A percentile compares a stretch with the other conserved stretches of the same genome.
phyloP scores from a whole-genome alignment of 2,888 invertebrate species.

The Watsonalla cultraria region DNA sequence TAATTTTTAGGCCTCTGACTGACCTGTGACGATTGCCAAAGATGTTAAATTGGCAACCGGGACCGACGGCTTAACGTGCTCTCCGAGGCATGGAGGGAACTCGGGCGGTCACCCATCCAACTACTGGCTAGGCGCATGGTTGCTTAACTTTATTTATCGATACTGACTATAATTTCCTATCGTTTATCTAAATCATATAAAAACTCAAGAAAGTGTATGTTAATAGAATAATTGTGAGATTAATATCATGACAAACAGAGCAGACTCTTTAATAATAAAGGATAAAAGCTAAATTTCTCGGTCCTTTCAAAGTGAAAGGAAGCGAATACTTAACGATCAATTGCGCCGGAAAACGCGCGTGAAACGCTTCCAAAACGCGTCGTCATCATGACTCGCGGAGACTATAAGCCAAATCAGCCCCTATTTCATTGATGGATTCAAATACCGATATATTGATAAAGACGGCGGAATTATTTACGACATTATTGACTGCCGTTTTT shows the following conservation, averaged over 20 bases:
- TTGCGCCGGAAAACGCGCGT: constrained; percentile 34
- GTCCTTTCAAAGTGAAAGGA: constrained; percentile 31
- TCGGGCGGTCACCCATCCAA: no score
- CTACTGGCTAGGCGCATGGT: no score
- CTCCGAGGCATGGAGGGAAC: no score
- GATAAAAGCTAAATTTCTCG: constrained; percentile 45
- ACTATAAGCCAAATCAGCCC: constrained; percentile 48
- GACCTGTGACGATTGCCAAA: no score
- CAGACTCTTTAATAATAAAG: constrained; percentile 46
- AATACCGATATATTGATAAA: constrained; percentile 56
- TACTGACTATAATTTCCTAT: no score
- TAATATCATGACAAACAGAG: background rate
- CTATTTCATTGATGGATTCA: constrained; percentile 47
- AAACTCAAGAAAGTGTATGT: no score
- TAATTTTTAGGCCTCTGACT: no score
- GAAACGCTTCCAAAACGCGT: constrained; percentile 15
- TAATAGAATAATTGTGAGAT: no score
- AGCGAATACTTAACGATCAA: constrained; percentile 51
- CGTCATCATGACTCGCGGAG: constrained; percentile 51
- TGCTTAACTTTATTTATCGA: no score
- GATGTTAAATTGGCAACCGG: no score
- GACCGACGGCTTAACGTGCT: no score
- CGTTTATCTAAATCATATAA: no score
- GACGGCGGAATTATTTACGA: constrained; percentile 34
- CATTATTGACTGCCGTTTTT: constrained; percentile 9